Evolutionary conservation across 2,113 vertebrate species (phyloP).

Genomic region (Boleophthalmus pectinirostris): DNA sequence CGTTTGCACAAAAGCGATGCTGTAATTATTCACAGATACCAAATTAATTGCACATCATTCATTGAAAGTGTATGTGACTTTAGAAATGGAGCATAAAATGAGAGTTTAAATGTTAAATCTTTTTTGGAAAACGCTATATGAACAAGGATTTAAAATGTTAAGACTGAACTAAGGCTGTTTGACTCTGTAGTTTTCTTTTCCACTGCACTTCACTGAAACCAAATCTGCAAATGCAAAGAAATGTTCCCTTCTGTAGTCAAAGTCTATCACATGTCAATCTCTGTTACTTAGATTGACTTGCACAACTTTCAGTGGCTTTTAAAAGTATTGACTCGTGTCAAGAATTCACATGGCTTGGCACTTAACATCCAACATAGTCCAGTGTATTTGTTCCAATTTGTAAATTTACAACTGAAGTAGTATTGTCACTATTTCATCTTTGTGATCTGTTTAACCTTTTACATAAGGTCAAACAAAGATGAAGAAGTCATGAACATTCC

Average conservation of each 20-base stretch:
- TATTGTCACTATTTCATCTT: neutral
- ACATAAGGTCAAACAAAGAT: neutral
- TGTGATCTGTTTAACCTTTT: neutral
- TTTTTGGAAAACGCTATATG: neutral
- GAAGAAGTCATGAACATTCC: too few species aligned
- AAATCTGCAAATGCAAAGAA: neutral
- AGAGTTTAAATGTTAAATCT: neutral
- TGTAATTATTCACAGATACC: neutral
- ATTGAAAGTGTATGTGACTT: neutral
- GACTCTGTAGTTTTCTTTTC: conserved; percentile 23
- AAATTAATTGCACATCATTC: neutral
- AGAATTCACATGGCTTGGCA: neutral
- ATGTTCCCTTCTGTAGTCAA: conserved; percentile 2
- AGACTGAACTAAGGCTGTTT: neutral
- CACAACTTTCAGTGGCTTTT: neutral
- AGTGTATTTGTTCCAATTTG: neutral
- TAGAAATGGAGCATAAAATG: neutral
- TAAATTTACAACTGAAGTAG: neutral
- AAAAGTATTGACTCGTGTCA: neutral
- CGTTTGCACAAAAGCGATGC: neutral
- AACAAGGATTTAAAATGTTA: neutral
- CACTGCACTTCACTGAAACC: conserved; percentile 28
- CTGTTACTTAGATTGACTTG: neutral
- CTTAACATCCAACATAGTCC: neutral
- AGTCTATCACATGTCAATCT: neutral